Evolutionary conservation across 1,140 invertebrate genomes (phyloP), one percentile per base, ranked within the genome.

Genomic region (Drosophila leontia): DNA sequence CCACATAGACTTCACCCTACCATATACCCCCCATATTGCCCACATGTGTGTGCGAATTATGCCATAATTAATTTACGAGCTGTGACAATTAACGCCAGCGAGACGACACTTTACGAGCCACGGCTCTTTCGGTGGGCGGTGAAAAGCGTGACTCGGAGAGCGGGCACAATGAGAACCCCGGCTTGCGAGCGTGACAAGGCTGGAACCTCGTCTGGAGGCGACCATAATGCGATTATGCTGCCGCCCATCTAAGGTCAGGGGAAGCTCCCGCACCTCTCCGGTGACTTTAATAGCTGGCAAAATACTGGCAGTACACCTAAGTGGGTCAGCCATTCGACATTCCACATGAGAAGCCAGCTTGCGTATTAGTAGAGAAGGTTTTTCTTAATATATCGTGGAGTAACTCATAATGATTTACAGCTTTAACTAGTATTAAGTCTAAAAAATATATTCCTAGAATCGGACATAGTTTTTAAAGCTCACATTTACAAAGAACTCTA

Each of bases 51-150:
- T 62, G 69, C 68, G 71, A 75, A 84, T 88, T 88, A 82, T 88
- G 85, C 67, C 85, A 85, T 90, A 90, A 90, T 88, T 88, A 88
- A 88, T 88, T 88, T 88, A 88, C 85, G 82, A 88, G 81, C 85
- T 88, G 85, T 88, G 85, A 88, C 85, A 88, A 90, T 88, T 88
- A 88, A 90, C 85, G 85, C 79, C 74, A 79, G 39, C 71, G 75
- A 77, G 75, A 67, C 75, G 42, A 67, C 75, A 39, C 39, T 67
- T 77, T 60, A 55, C 15, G 67, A 69, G 48, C 65, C 32, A 11
- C 45, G 57, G 34, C 41, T 50, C 72, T 75, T 50, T 63, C 55
- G 60, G 70, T 88, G 70, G 71, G 69, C 67, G 81, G 56, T 63
- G 74, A 72, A 63, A 71, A 78, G 84, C 81, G 84, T 86, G 83